phyloP scores from a whole-genome alignment of 1,140 invertebrate species.

The Cardiocondyla obscurior region DNA sequence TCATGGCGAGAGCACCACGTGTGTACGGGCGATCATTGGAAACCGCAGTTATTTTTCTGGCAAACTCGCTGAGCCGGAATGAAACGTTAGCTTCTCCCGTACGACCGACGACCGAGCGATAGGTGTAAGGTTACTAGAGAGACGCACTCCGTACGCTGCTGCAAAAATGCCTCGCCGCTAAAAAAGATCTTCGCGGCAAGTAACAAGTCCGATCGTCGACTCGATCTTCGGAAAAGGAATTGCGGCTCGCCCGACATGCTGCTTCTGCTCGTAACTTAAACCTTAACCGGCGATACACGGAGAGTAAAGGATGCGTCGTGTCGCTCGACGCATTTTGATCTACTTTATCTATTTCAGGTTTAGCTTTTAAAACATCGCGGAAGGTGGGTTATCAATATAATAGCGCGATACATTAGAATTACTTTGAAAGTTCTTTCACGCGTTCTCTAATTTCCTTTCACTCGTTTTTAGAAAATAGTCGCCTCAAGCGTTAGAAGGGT shows the following conservation, averaged over 20 bases:
- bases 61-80: slow-evolving; percentile 66
- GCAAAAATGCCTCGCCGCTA: slow-evolving; percentile 52
- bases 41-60: slow-evolving; percentile 71
- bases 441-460: slow-evolving; percentile 14
- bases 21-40: slow-evolving; percentile 49
- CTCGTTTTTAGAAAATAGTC: not conserved
- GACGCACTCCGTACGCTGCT: slow-evolving; percentile 54
- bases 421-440: not conserved
- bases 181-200: not conserved
- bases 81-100: slow-evolving; percentile 68
- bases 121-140: slow-evolving; percentile 65
- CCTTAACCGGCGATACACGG: not conserved
- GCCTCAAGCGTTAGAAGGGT: slow-evolving; percentile 22
- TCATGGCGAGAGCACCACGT: slow-evolving; percentile 29
- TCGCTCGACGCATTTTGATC: not conserved
- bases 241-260: not conserved
- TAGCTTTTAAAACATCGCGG: not conserved
- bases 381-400: too few species aligned
- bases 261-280: slow-evolving; percentile 18
- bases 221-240: slow-evolving; percentile 30
- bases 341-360: not conserved
- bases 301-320: not conserved
- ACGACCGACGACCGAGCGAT: slow-evolving; percentile 11
- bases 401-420: too few species aligned
- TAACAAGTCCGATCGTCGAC: not conserved